Evolutionary conservation across 2,888 invertebrate species (phyloP), one percentile per base, ranked within the genome.

Genomic region (Harpagoxenus sublaevis): DNA sequence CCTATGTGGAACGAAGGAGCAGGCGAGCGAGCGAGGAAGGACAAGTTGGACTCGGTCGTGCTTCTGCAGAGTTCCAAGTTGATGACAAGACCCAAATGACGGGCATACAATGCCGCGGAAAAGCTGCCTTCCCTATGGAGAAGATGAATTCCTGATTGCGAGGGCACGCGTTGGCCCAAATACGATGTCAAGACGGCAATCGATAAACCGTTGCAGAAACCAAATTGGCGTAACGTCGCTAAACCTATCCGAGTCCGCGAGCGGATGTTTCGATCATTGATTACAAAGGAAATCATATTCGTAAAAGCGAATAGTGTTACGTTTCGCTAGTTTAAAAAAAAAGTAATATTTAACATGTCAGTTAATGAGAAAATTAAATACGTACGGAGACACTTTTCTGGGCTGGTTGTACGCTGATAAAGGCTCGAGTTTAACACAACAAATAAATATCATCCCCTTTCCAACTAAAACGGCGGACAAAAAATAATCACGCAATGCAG

Each of bases 141-240:
- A 63, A 88, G 86, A 89, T 89, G 86, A 89, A 85, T 89, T 88
- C 89, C 83, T 89, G 86, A 88, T 89, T 89, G 86, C 86, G 62
- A 78, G 31, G 74, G 83, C 74, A 87, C 66, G 28, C 39, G 28
- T 70, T 83, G 63, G 68, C 53, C 18, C 45, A 68, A 73, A 85
- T 68, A 79, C 87, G 83, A 86, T 85, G 85, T 87, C 89, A 83
- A 84, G 85, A 82, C 82, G 45, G 35, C 39, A 71, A 53, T 48
- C 71, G 73, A 71, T 73, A 73, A 73, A 28, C 60, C 39, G 28
- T 55, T 39, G 53, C 28, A 42, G 31, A 73, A 60, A 45, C 8
- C 45, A 71, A 79, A 79, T 79, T 79, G 39, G 18, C 60, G 60
- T n/a, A 48, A 79, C 48, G 35, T 71, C 57, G 71, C 45, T 57